Base-by-base conservation (phyloP, 2,888 invertebrate genomes). In the Diarsia brunnea region DNA sequence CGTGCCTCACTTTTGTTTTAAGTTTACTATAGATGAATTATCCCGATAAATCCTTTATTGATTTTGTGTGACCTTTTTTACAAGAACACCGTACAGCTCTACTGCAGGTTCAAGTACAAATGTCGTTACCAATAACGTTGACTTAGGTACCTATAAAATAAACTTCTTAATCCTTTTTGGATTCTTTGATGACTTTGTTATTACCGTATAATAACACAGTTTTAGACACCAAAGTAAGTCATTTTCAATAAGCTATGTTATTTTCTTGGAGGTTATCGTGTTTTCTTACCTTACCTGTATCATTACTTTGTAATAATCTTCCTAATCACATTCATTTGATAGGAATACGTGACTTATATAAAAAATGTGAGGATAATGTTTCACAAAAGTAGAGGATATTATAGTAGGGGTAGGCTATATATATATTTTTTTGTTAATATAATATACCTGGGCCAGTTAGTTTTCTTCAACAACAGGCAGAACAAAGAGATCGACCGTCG, bases 161-260 rank as follows among this genome's bases (percentile, higher is more conserved):
- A 63, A 16, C 8, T 43, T 14, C 38, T n/a, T 43, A 63, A n/a
- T 63, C 7, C n/a, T 16, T 16, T 43, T 63, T 63, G 14, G 38
- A n/a, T 43, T 38, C 7, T 31, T 16, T 69, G 79, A 70, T 51
- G 27, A 69, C 24, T 45, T 49, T 51, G 5, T 79, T 70, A 75
- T 67, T 67, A 68, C 47, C 24, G 10, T 47, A 58, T 67, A 78
- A 78, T 78, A 65, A 55, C 10, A 31, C 1, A 31, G 10, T 75
- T 74, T 74, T 14, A 14, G n/a, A 14, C 4, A 45, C 4, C 55
- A 31, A 81, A 58, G 53, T 55, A 64, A 55, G 77, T 55, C 14
- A 63, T 61, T 27, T 79, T 14, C 21, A 47, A 7, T 14, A 21
- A 24, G 60, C 12, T 27, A 2, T 55, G 49, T 55, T 49, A 75